Conservation (phyloP, 1,140 invertebrate genomes). For the Fopius arisanus region DNA sequence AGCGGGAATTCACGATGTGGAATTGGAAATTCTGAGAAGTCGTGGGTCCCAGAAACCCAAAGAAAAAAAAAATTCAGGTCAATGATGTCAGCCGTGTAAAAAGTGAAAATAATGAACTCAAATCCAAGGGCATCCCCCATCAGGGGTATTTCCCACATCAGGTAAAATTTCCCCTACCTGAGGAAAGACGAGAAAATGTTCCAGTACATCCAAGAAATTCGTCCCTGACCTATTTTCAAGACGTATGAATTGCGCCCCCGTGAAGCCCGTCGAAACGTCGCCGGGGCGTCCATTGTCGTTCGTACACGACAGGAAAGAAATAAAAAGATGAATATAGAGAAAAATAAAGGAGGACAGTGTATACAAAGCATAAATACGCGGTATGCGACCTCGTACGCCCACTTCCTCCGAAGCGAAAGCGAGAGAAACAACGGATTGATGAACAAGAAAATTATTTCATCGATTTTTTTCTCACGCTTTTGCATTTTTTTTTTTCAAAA, state of each 20-base stretch:
- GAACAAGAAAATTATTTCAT: background rate
- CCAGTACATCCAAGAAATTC: constrained; percentile 12
- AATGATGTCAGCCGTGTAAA: background rate
- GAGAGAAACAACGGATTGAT: constrained; percentile 18
- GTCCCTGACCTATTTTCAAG: constrained; percentile 57
- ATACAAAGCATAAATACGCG: background rate
- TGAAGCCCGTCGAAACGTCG: constrained; percentile 36
- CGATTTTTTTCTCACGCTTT: background rate
- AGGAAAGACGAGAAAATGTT: background rate
- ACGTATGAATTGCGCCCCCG: constrained; percentile 28
- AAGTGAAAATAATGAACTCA: background rate
- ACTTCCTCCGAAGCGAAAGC: constrained; percentile 43
- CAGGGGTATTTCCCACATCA: background rate
- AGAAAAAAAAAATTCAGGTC: background rate
- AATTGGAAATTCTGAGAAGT: background rate
- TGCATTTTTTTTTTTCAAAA: too few relatives aligned
- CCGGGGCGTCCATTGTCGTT: constrained; percentile 43
- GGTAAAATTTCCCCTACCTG: background rate
- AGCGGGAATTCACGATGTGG: too few relatives aligned
- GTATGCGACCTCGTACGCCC: constrained; percentile 36
- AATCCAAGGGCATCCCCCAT: background rate
- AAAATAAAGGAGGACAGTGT: constrained; percentile 13
- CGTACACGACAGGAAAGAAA: constrained; percentile 18
- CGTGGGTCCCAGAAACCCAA: background rate
- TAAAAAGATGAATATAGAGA: constrained; percentile 2